phyloP scores from a whole-genome alignment of 2,113 vertebrate genomes.

The Bubo blakistoni region DNA sequence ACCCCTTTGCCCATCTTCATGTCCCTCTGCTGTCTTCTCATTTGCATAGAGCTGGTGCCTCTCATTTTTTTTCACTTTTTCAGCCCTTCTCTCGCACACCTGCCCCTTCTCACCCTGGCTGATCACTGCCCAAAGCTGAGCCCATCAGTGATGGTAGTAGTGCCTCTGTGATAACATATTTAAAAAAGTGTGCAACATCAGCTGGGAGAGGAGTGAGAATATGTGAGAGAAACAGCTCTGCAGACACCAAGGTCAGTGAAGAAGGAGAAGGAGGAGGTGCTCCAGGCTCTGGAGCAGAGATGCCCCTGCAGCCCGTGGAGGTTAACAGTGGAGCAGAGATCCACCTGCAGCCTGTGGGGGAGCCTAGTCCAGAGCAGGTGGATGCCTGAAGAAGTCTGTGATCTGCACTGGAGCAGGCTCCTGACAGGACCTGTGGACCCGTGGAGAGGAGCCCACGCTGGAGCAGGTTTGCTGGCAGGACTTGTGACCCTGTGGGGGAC shows the following conservation, averaged over 20 bases:
- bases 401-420: fast-evolving
- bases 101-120: background rate
- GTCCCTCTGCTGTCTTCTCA: background rate
- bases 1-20: background rate
- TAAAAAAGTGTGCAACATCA: background rate
- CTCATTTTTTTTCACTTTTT: background rate
- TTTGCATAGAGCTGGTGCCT: background rate
- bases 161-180: background rate
- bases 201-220: background rate
- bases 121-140: background rate
- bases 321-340: background rate
- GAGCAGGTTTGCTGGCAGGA: background rate
- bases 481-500: background rate
- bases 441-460: background rate
- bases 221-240: background rate
- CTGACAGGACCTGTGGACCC: background rate
- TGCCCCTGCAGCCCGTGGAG: background rate
- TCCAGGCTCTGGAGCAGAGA: fast-evolving
- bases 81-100: background rate
- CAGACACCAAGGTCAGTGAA: background rate
- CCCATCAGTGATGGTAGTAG: fast-evolving
- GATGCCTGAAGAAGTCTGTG: background rate
- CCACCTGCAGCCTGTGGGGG: background rate
- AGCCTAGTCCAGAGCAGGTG: fast-evolving
- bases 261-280: background rate